Conservation (phyloP, 2,888 invertebrate genomes). For the Phania funesta region DNA sequence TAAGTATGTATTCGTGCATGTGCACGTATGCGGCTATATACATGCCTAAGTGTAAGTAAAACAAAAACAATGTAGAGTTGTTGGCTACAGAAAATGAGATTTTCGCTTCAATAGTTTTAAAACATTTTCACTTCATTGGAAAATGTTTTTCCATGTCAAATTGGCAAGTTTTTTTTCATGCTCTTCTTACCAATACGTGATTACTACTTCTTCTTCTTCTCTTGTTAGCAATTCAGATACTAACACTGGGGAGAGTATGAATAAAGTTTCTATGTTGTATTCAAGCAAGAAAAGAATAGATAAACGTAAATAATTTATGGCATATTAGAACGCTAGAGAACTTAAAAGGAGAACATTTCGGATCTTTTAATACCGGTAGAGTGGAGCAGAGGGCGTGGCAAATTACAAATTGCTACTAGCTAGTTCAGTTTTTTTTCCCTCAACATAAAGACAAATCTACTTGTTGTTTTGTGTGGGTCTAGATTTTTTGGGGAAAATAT, state of each 20-base stretch:
- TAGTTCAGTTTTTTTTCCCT: too few relatives aligned
- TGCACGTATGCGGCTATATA: not conserved
- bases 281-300: not conserved
- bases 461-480: too few relatives aligned
- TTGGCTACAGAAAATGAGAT: conserved; percentile 26
- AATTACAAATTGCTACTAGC: too few relatives aligned
- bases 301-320: not conserved
- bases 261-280: not conserved
- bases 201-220: not conserved
- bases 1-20: not conserved
- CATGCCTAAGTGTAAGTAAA: not conserved
- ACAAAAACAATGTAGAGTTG: not conserved
- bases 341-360: too few relatives aligned
- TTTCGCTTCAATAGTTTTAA: conserved; percentile 50
- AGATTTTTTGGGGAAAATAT: too few relatives aligned
- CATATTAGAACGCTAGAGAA: too few relatives aligned
- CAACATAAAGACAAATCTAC: too few relatives aligned
- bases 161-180: conserved; percentile 6
- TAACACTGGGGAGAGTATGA: not conserved
- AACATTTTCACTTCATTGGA: conserved; percentile 55
- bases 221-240: not conserved
- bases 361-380: too few relatives aligned
- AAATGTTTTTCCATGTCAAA: conserved; percentile 38
- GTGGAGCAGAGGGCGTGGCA: too few relatives aligned
- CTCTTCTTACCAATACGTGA: not conserved